These are phyloP conservation scores for Acanthisitta chloris DNA, from an alignment of 2,113 vertebrate genomes.

Conservation along the genomic window DNA sequence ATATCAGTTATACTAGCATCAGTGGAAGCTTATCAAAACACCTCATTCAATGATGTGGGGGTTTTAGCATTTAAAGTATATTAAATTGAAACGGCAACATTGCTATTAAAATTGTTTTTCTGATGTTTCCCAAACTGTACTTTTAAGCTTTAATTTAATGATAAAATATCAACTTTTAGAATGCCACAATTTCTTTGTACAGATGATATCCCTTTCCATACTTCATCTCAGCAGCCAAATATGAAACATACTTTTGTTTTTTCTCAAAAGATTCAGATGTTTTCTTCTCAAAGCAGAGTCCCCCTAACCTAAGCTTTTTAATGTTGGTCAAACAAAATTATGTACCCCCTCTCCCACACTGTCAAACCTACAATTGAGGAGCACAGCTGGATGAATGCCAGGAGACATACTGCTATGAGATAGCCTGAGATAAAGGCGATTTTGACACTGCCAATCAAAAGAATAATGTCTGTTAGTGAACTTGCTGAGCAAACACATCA, in stretches of 20 bases:
- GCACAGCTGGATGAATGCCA: not conserved
- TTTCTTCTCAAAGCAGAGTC: not conserved
- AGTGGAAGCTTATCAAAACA: not conserved
- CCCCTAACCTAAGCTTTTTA: not conserved
- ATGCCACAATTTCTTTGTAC: not conserved
- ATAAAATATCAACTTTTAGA: not conserved
- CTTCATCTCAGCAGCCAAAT: not conserved
- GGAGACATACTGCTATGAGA: not conserved
- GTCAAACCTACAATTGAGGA: not conserved
- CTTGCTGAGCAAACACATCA: rapidly evolving
- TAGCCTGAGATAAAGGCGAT: not conserved
- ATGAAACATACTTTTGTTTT: not conserved
- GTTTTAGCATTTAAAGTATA: not conserved
- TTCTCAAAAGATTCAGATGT: not conserved
- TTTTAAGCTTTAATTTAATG: not conserved
- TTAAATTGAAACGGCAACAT: not conserved
- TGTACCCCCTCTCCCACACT: not conserved
- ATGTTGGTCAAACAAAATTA: not conserved
- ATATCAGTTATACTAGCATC: not conserved
- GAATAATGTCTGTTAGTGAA: not conserved
- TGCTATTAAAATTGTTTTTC: not conserved
- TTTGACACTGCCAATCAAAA: not conserved
- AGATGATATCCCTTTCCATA: not conserved
- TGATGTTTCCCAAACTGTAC: not conserved
- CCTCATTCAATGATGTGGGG: not conserved